phyloP scores from a whole-genome alignment of 2,113 vertebrate genomes.

The Stegostoma tigrinum region DNA sequence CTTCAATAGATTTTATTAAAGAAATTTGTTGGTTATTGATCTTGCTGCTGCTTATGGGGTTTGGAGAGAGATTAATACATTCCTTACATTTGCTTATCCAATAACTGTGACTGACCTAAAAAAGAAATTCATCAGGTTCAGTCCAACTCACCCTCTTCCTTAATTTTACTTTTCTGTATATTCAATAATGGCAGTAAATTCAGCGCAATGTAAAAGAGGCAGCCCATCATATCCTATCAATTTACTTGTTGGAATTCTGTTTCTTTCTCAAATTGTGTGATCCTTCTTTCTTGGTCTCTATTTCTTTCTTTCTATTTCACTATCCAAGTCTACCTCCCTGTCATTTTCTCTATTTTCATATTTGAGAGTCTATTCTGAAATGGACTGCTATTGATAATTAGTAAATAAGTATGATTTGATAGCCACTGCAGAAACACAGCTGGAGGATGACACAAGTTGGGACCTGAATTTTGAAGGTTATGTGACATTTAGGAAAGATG shows the following conservation, averaged over 20 bases:
- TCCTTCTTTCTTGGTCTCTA: background rate
- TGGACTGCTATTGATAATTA: too few relatives aligned
- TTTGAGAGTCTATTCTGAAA: too few relatives aligned
- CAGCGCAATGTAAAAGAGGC: background rate
- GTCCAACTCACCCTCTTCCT: background rate
- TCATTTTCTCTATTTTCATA: background rate
- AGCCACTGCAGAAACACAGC: too few relatives aligned
- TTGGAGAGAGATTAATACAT: background rate
- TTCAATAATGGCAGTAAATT: background rate
- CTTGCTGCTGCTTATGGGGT: background rate
- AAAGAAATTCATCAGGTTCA: background rate
- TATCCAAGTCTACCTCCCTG: background rate
- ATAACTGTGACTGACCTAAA: background rate
- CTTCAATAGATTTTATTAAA: background rate
- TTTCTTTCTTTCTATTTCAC: background rate
- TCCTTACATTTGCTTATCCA: background rate
- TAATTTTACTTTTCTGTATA: background rate
- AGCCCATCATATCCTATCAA: background rate
- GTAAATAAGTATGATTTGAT: too few relatives aligned
- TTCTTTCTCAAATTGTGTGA: background rate
- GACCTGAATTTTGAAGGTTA: too few relatives aligned
- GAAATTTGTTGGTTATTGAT: background rate
- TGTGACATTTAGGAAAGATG: too few relatives aligned
- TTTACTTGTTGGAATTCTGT: background rate
- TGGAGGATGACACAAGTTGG: too few relatives aligned